Percentiles rank a stretch among this genome's conserved stretches.
Conservation (phyloP, 2,113 vertebrate genomes). For the Elgaria multicarinata region DNA sequence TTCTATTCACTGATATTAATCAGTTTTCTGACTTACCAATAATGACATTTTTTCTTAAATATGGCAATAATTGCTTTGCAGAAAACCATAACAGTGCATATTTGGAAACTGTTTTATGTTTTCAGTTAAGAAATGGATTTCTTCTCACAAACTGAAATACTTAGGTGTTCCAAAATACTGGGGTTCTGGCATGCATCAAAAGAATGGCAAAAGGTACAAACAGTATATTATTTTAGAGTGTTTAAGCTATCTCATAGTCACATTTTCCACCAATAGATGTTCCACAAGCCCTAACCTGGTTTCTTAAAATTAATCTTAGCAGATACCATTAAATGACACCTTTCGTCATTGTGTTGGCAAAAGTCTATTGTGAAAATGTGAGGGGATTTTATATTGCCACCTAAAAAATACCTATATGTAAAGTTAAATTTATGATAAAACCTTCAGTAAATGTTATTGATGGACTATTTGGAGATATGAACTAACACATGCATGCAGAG, state of each 20-base stretch:
- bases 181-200: constrained; percentile 93
- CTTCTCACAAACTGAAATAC: constrained; percentile 85
- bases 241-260: not conserved
- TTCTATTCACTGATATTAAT: not conserved
- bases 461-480: not conserved
- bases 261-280: not conserved
- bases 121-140: constrained; percentile 92
- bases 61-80: constrained; percentile 14
- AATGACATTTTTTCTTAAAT: constrained; percentile 32
- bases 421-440: not conserved
- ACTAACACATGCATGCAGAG: not conserved
- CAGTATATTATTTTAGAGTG: constrained; percentile 35
- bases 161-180: constrained; percentile 94
- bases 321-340: not conserved
- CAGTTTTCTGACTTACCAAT: not conserved
- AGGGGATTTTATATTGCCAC: not conserved
- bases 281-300: not conserved
- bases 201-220: constrained; percentile 88
- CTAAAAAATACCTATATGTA: not conserved
- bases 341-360: not conserved
- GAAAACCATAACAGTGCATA: constrained; percentile 10
- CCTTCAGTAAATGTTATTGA: not conserved
- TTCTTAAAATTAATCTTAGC: not conserved
- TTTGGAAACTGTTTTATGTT: constrained; percentile 68
- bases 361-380: not conserved